Evolutionary conservation across 1,140 invertebrate species (phyloP).

Genomic region (Calephelis nemesis): DNA sequence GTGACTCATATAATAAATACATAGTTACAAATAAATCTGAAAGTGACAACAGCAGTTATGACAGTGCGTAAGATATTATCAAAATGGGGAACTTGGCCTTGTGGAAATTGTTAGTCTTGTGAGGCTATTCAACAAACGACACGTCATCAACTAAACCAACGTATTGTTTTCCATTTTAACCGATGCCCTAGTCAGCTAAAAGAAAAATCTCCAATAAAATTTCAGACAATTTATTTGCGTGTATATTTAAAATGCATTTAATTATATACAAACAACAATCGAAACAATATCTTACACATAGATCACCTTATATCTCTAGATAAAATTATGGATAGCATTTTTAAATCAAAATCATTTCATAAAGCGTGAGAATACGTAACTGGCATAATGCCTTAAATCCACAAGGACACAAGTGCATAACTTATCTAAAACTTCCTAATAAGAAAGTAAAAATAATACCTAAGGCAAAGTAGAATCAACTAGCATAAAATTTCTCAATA

Average conservation of each 20-base stretch:
- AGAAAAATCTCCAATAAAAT: slow-evolving; percentile 69
- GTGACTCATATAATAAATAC: slow-evolving; percentile 78
- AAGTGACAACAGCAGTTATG: slow-evolving; percentile 75
- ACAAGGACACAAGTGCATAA: slow-evolving; percentile 78
- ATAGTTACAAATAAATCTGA: slow-evolving; percentile 76
- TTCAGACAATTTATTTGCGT: slow-evolving; percentile 77
- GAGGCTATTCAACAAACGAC: slow-evolving; percentile 72
- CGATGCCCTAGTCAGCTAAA: slow-evolving; percentile 56
- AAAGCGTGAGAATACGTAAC: slow-evolving; percentile 74
- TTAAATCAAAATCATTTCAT: slow-evolving; percentile 48
- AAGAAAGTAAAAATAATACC: slow-evolving; percentile 73
- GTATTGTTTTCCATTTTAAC: slow-evolving; percentile 37
- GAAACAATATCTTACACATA: slow-evolving; percentile 73
- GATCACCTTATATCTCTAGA: slow-evolving; percentile 61
- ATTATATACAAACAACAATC: slow-evolving; percentile 73
- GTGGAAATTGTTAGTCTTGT: slow-evolving; percentile 79
- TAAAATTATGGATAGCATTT: slow-evolving; percentile 67
- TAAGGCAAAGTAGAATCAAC: slow-evolving; percentile 76
- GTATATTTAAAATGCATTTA: slow-evolving; percentile 76
- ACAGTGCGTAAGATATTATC: slow-evolving; percentile 73
- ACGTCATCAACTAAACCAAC: slow-evolving; percentile 77
- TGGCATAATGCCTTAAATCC: slow-evolving; percentile 67
- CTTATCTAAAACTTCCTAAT: slow-evolving; percentile 75
- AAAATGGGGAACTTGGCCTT: slow-evolving; percentile 78
- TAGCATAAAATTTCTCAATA: slow-evolving; percentile 72